Evolutionary conservation across 2,888 invertebrate genomes (phyloP), one percentile per base, ranked within the genome.

Genomic region (Lithophane leautieri): DNA sequence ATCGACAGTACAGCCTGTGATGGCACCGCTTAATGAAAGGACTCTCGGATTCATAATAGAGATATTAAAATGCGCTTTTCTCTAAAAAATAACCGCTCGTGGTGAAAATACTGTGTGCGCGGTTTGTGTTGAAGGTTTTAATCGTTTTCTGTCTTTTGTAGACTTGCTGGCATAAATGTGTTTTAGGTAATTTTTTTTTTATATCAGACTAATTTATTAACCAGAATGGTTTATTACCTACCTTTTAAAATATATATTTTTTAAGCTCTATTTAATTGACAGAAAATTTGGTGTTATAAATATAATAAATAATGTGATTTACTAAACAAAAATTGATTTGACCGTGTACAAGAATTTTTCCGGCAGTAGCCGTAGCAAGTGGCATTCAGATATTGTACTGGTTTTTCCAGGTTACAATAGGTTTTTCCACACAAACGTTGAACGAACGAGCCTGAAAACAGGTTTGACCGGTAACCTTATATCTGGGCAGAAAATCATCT

Each of bases 31-130:
- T 81, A 86, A 78, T 85, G 68, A 85, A 88, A 87, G 75, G 73
- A 88, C 75, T 84, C 80, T 82, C 75, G 50, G 83, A 81, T 83
- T 85, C 81, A 87, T 88, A 79, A 87, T 82, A 63, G 50, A 71
- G 80, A 84, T 86, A 86, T 88, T 88, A 88, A 86, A 86, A 82
- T 67, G 77, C 65, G 52, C 73, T 86, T 79, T 88, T 74, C 44
- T 40, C 78, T 78, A 34, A 67, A 76, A 76, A 79, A 77, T 76
- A 76, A 80, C 65, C 22, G 72, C 58, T 86, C 25, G 63, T 74
- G 44, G 65, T 76, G 73, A 73, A 76, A 73, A 81, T 76, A 75
- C 67, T 52, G 68, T 76, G 74, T 50, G 72, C 66, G 14, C 25
- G 47, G 81, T 54, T 70, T 47, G n/a, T 68, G 40, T 66, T 56